Base-by-base conservation (phyloP, 2,797 vertebrate genomes). In the Tragopan temminckii region DNA sequence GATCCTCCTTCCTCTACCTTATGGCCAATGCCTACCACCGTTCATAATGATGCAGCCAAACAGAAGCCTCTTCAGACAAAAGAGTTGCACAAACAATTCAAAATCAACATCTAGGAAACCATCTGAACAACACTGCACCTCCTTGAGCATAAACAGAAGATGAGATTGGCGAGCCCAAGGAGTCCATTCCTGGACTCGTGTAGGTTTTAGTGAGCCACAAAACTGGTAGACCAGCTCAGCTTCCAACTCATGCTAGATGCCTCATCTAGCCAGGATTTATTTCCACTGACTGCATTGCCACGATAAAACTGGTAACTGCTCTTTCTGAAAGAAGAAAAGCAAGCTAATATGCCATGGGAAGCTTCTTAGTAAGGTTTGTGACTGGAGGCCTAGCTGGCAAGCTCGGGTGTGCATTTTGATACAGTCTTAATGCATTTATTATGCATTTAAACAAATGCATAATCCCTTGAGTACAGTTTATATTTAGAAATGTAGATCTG, bases 401-500 rank as follows among this genome's bases (percentile, higher is more conserved):
- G 70, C 88, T 86, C 38, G 42, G 48, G 55, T 35, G 43, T 33
- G 80, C 78, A 76, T 90, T 93, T 46, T 76, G 84, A 94, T 91
- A 74, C 46, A 86, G 83, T 21, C 83, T 93, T 88, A 93, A 53
- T 38, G 70, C 88, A 94, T 94, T 95, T 96, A 96, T 94, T 95
- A 95, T 94, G 94, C 93, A 86, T 95, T 95, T 95, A 93, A 95
- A 95, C 90, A 95, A 93, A 93, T 74, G 83, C 83, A 93, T 69
- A 94, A 92, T 95, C 96, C 90, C 81, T 63, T 62, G 84, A 94
- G 92, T 81, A 29, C 46, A 79, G 83, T 72, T 57, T 84, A 80
- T 89, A 89, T 92, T 94, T 92, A 94, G 94, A 82, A 94, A 40
- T 3, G 0, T 38, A 63, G 55, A 91, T 70, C 6, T 1, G 59